A percentile compares a stretch with the other conserved stretches of the same genome.
These are phyloP conservation scores for Oxyura jamaicensis DNA, from an alignment of 2,113 vertebrate species.

Conservation along the genomic window DNA sequence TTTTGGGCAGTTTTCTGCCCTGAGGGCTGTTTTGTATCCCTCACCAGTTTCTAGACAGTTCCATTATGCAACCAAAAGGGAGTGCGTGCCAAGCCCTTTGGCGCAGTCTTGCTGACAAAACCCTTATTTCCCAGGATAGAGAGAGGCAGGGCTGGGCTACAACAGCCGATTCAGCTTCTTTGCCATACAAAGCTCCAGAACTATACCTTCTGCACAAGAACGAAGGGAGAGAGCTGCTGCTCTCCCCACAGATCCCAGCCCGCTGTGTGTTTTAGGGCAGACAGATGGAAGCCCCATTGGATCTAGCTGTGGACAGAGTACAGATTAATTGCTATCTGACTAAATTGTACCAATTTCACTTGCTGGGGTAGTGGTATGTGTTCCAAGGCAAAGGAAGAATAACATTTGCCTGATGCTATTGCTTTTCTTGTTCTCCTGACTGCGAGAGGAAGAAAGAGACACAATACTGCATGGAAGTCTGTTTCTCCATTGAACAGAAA, in stretches of 20 bases:
- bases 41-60: neutral
- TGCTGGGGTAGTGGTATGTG: slow-evolving; percentile 8
- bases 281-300: slow-evolving; percentile 62
- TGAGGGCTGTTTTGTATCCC: neutral
- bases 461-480: neutral
- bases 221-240: neutral
- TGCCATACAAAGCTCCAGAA: neutral
- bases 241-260: neutral
- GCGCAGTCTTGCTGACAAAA: neutral
- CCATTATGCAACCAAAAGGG: neutral
- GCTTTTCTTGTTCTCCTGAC: slow-evolving; percentile 18
- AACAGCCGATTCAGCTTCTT: neutral
- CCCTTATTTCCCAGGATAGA: neutral
- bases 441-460: neutral
- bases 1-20: neutral
- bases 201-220: accelerated
- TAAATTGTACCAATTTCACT: slow-evolving; percentile 13
- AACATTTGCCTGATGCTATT: slow-evolving; percentile 44
- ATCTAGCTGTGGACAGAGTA: slow-evolving; percentile 22
- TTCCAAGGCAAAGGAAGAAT: slow-evolving; percentile 49
- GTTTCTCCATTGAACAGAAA: neutral
- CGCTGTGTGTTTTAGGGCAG: neutral
- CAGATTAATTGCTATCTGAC: slow-evolving; percentile 53
- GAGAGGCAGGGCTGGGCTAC: neutral
- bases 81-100: neutral